Percentiles rank a stretch among this genome's conserved stretches.
Conservation (phyloP, 1,140 invertebrate genomes). For the Harpegnathos saltator region DNA sequence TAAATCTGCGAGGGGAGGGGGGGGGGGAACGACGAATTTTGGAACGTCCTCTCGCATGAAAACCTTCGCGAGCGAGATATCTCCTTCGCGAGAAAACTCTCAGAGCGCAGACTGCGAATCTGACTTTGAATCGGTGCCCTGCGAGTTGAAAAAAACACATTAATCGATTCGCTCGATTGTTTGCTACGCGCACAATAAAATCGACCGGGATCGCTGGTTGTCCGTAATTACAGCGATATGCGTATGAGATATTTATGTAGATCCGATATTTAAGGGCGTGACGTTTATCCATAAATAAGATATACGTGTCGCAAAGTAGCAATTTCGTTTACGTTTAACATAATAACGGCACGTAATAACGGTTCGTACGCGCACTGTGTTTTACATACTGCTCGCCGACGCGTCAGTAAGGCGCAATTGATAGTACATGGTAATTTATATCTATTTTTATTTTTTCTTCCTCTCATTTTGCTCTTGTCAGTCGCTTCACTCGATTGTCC, state of each 20-base stretch:
- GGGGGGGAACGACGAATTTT: neutral
- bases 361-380: neutral
- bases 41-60: no score
- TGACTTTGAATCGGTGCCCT: no score
- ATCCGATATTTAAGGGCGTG: neutral
- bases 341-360: neutral
- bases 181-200: no score
- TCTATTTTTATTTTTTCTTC: neutral
- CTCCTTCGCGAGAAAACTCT: no score
- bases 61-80: no score
- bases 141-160: no score
- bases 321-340: slow-evolving; percentile 19
- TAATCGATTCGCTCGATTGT: no score
- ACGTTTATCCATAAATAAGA: neutral
- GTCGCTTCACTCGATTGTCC: neutral
- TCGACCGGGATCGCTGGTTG: neutral
- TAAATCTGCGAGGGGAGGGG: no score
- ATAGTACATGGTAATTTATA: slow-evolving; percentile 11
- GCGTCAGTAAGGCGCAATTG: neutral
- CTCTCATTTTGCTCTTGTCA: neutral
- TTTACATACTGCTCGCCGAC: neutral
- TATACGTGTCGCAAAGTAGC: neutral
- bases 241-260: neutral
- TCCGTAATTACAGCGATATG: neutral
- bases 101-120: no score